These are phyloP conservation scores for Chrysemys picta DNA, from an alignment of 2,113 vertebrate species.

Conservation along the genomic window DNA sequence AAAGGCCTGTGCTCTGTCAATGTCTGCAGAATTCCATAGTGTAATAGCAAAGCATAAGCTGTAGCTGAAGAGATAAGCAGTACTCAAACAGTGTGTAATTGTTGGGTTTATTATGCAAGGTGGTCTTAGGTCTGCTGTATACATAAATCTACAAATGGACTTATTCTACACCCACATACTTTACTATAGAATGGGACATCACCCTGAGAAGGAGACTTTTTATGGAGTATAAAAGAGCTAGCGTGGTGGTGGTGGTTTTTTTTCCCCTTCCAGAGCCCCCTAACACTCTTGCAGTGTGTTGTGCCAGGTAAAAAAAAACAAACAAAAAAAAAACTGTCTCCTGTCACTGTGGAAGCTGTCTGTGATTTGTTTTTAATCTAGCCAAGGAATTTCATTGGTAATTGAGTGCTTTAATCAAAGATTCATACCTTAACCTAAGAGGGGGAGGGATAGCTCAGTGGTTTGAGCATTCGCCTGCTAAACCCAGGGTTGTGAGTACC, in stretches of 20 bases:
- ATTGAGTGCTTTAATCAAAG: not conserved
- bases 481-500: too few species aligned
- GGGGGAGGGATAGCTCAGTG: too few species aligned
- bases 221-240: not conserved
- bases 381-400: not conserved
- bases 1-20: not conserved
- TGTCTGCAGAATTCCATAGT: fast-evolving
- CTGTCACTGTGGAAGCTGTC: not conserved
- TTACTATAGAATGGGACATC: not conserved
- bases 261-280: not conserved
- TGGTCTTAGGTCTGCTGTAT: not conserved
- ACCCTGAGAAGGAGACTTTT: not conserved
- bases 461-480: too few species aligned
- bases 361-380: not conserved
- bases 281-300: not conserved
- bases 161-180: not conserved
- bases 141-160: not conserved
- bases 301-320: not conserved
- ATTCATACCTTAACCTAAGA: not conserved
- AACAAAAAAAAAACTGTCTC: not conserved
- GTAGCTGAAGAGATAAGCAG: not conserved
- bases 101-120: not conserved
- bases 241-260: not conserved
- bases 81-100: not conserved
- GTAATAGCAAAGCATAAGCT: not conserved